These are phyloP conservation scores for Napeogenes inachia DNA, from an alignment of 2,888 invertebrate species.

Conservation along the genomic window DNA sequence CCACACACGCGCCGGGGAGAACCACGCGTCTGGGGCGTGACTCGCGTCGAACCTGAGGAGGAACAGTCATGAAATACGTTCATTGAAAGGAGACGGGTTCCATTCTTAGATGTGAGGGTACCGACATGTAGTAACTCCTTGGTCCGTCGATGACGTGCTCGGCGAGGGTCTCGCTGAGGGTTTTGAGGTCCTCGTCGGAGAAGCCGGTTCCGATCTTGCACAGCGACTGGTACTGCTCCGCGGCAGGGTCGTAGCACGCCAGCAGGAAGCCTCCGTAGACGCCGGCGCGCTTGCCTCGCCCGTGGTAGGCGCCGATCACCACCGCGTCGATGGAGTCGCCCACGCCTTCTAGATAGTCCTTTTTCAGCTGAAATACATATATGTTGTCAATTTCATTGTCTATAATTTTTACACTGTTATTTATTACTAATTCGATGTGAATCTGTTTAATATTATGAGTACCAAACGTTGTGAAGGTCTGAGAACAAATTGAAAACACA, in stretches of 20 bases:
- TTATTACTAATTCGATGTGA: no score
- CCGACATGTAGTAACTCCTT: slow-evolving; percentile 85
- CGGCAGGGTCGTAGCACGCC: slow-evolving; percentile 92
- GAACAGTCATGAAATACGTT: not conserved
- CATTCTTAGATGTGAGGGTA: not conserved
- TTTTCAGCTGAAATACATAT: slow-evolving; percentile 81
- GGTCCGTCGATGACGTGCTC: slow-evolving; percentile 85
- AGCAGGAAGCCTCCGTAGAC: slow-evolving; percentile 96
- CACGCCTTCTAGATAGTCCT: slow-evolving; percentile 97
- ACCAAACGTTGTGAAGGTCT: no score
- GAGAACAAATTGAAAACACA: no score
- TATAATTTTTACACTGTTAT: no score
- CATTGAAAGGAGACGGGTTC: not conserved
- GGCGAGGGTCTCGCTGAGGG: slow-evolving; percentile 86
- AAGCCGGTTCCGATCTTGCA: slow-evolving; percentile 94
- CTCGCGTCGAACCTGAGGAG: slow-evolving; percentile 79
- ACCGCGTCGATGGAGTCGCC: slow-evolving; percentile 98
- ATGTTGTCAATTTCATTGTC: not conserved
- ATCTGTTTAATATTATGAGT: no score
- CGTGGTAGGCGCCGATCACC: slow-evolving; percentile 95
- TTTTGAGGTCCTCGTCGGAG: slow-evolving; percentile 90
- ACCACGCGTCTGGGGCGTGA: slow-evolving; percentile 92
- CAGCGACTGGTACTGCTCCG: slow-evolving; percentile 90
- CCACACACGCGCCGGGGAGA: slow-evolving; percentile 92
- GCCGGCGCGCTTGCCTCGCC: slow-evolving; percentile 95